Base-by-base conservation (phyloP, 2,888 invertebrate genomes). In the Eupithecia abbreviata region DNA sequence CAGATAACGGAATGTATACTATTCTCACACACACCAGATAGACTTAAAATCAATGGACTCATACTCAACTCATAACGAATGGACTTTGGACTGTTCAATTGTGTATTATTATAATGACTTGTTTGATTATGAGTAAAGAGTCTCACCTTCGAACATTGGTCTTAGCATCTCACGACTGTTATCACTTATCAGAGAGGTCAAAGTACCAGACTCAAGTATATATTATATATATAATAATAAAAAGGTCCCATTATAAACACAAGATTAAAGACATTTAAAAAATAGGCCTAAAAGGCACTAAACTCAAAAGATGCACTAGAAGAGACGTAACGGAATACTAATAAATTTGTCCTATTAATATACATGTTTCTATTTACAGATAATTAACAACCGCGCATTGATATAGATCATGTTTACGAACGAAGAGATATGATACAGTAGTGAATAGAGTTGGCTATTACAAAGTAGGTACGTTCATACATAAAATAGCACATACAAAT, bases 321-420 rank as follows among this genome's bases (percentile, higher is more conserved):
- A 42, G 42, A 66, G 41, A 15, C 15, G 42, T 42, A 66, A 66
- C 30, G 45, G 5, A 43, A 71, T 74, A 43, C 51, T 71, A 71
- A 68, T 67, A 41, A 71, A 71, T 62, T 62, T 71, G 42, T 10
- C 45, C 55, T 74, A 74, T 65, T 69, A 72, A 74, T 77, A 75
- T 30, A 30, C 30, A 4, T 62, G 30, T 62, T 62, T 62, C 62
- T 62, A 62, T 62, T 62, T 30, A 62, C 62, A 62, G 62, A 62
- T 4, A 62, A 70, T 75, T 78, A 75, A 75, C 18, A 69, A 77
- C 13, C 43, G 77, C 69, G 67, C 67, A 73, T 73, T 75, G 72
- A 71, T 71, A 75, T 71, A 71, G 42, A 75, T 77, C 55, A 71
- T 66, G 72, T 67, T 66, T 55, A 30, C 67, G 62, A 30, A 30